Conservation (phyloP, 2,888 invertebrate genomes). For the Carterocephalus palaemon region DNA sequence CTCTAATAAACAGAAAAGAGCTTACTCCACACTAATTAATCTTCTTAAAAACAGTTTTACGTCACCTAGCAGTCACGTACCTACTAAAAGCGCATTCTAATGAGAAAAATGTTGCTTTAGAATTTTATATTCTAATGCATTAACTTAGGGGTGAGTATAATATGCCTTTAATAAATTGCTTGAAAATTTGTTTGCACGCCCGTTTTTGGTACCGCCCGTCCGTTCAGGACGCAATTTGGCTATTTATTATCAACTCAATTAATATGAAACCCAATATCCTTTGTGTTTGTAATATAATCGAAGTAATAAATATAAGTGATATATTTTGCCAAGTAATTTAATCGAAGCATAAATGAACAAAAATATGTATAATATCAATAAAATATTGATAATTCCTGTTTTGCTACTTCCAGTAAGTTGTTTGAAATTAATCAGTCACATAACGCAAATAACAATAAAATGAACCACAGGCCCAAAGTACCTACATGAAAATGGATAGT, state of each 20-base stretch:
- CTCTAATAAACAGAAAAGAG: slow-evolving; percentile 9
- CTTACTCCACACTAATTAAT: slow-evolving; percentile 14
- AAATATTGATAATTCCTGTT: too few relatives aligned
- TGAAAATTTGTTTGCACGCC: slow-evolving; percentile 16
- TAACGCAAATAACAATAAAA: too few relatives aligned
- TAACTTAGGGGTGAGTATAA: not conserved
- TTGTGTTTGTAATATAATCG: slow-evolving; percentile 1
- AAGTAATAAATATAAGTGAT: too few relatives aligned
- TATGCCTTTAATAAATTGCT: not conserved
- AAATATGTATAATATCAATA: too few relatives aligned
- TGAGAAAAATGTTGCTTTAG: slow-evolving; percentile 9
- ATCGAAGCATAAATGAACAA: too few relatives aligned
- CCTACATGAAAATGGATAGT: too few relatives aligned
- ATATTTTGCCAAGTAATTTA: too few relatives aligned
- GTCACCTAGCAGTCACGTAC: too few relatives aligned
- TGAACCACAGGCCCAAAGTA: too few relatives aligned
- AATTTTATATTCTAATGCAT: not conserved
- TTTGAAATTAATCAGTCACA: too few relatives aligned
- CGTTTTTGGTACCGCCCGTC: slow-evolving; percentile 9
- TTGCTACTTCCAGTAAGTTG: too few relatives aligned
- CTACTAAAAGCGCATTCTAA: slow-evolving; percentile 23
- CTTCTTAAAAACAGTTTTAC: slow-evolving; percentile 39
- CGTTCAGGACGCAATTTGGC: slow-evolving; percentile 9
- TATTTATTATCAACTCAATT: slow-evolving; percentile 8
- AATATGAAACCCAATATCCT: slow-evolving; percentile 14